A percentile compares a stretch with the other conserved stretches of the same genome.
These are phyloP conservation scores for Notarius lentiginosus DNA, from an alignment of 2,113 vertebrate species.

Conservation along the genomic window DNA sequence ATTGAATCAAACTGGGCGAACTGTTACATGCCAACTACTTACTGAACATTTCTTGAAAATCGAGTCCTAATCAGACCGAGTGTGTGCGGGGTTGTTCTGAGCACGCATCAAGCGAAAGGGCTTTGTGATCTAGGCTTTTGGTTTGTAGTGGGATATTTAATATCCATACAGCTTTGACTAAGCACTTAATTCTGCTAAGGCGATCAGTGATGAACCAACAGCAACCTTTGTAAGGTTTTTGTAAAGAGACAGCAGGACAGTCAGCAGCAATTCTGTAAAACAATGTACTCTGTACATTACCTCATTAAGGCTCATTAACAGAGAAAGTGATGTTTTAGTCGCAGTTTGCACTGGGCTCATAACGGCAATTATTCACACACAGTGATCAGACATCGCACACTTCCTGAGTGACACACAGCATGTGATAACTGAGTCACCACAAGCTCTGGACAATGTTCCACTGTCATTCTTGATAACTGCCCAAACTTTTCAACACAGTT, in stretches of 20 bases:
- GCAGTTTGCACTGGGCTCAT: slow-evolving; percentile 53
- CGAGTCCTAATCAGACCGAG: not conserved
- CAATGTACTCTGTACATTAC: not conserved
- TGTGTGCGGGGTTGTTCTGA: not conserved
- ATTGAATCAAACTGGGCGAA: too few species aligned
- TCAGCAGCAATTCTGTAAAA: not conserved
- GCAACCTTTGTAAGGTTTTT: not conserved
- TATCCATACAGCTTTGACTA: not conserved
- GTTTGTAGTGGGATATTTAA: not conserved
- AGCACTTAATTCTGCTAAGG: not conserved
- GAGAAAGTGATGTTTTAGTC: slow-evolving; percentile 52
- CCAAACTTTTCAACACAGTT: not conserved
- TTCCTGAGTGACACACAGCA: slow-evolving; percentile 54
- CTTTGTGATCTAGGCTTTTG: not conserved
- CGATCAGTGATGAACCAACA: not conserved
- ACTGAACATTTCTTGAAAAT: not conserved
- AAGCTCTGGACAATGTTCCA: slow-evolving; percentile 9
- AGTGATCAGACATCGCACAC: slow-evolving; percentile 47
- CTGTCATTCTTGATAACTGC: not conserved
- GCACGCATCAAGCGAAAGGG: not conserved
- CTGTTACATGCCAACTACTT: not conserved
- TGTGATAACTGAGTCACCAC: not conserved
- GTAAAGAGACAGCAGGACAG: slow-evolving; percentile 6
- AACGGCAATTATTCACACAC: slow-evolving; percentile 58
- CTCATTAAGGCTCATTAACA: not conserved